These are phyloP conservation scores for Mesoclemmys tuberculata DNA, from an alignment of 2,113 vertebrate genomes.

Conservation along the genomic window DNA sequence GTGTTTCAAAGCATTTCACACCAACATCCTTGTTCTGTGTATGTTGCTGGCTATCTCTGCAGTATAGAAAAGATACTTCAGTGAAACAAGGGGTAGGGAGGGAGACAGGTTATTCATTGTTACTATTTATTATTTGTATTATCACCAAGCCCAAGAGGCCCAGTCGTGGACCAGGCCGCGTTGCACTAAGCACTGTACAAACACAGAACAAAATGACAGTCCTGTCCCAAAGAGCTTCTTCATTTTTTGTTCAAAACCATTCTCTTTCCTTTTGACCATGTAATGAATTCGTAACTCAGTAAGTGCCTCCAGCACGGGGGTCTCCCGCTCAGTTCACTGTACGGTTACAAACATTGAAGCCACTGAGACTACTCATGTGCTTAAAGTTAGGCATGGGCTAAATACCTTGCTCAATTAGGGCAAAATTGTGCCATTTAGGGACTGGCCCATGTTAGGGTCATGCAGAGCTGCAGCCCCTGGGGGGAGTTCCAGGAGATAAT, in stretches of 20 bases:
- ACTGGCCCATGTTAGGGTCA: neutral
- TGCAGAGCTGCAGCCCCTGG: neutral
- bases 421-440: neutral
- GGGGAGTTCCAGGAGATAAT: neutral
- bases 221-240: neutral
- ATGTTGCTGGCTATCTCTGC: constrained; percentile 62
- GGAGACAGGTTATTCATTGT: constrained; percentile 14
- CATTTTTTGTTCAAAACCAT: neutral
- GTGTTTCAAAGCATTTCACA: constrained; percentile 70
- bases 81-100: constrained; percentile 41
- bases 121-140: neutral
- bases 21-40: constrained; percentile 49
- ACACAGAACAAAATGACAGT: neutral
- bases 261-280: constrained; percentile 46
- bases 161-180: neutral
- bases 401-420: neutral
- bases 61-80: neutral
- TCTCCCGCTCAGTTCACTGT: neutral
- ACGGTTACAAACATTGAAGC: neutral
- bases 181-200: neutral
- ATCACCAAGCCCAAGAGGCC: neutral
- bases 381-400: neutral
- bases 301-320: neutral
- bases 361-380: neutral
- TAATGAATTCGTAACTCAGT: constrained; percentile 16